Evolutionary conservation across 2,113 vertebrate species (phyloP).

Genomic region (Dendrocopos noguchii): DNA sequence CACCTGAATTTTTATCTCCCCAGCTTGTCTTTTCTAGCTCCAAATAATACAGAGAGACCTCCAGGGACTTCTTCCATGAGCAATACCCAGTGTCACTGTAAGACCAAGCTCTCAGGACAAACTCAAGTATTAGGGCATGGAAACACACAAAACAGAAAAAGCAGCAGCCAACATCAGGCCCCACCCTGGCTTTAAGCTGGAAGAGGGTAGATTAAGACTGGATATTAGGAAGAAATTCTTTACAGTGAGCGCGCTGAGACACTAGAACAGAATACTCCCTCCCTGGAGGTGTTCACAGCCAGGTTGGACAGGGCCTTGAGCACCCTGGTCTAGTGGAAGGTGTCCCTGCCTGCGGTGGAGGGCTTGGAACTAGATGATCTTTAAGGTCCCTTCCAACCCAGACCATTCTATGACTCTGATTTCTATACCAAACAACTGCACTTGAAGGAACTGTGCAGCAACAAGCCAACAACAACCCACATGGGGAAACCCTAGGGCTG

Average conservation of each 20-base stretch:
- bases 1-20: neutral
- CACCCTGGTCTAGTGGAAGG: too few species aligned
- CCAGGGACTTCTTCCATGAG: neutral
- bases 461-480: neutral
- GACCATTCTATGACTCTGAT: too few species aligned
- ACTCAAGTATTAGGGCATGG: neutral
- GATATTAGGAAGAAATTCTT: too few species aligned
- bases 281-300: too few species aligned
- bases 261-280: too few species aligned
- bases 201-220: too few species aligned
- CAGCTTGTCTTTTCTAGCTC: neutral
- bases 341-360: too few species aligned
- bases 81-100: neutral
- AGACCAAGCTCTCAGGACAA: neutral
- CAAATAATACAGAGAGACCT: neutral
- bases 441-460: neutral
- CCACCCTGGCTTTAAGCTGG: too few species aligned
- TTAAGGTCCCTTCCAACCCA: too few species aligned
- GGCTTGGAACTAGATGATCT: too few species aligned
- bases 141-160: neutral
- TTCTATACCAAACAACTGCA: rapidly evolving
- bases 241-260: too few species aligned
- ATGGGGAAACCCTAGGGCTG: rapidly evolving
- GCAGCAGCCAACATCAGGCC: neutral
- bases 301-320: too few species aligned